These are phyloP conservation scores for Calameuta filiformis DNA, from an alignment of 2,888 invertebrate species.

Conservation along the genomic window DNA sequence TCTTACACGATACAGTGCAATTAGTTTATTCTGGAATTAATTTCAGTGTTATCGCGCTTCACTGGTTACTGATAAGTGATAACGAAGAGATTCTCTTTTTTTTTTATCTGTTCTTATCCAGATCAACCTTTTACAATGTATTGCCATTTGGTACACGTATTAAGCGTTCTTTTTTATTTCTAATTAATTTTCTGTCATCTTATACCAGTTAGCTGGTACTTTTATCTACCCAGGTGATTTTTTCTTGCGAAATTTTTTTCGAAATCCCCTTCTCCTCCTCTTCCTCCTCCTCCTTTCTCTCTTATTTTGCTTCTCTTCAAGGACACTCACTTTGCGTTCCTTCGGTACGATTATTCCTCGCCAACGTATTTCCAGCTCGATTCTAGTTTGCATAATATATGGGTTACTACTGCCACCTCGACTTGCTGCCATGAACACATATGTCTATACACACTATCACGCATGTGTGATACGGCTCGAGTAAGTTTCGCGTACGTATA, in stretches of 20 bases:
- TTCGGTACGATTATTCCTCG: neutral
- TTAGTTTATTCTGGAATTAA: no score
- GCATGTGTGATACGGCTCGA: constrained; percentile 2
- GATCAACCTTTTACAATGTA: neutral
- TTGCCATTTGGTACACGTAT: no score
- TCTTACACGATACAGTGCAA: neutral
- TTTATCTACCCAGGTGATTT: neutral
- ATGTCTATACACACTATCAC: neutral
- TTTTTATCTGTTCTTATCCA: neutral
- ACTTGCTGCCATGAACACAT: constrained; percentile 9
- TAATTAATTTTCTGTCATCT: neutral
- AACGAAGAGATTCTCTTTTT: neutral
- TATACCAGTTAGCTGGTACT: neutral
- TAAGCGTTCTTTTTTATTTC: neutral
- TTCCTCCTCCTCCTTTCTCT: neutral
- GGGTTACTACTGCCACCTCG: constrained; percentile 22
- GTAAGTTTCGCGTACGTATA: neutral
- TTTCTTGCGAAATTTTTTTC: neutral
- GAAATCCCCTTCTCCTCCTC: no score
- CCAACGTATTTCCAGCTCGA: neutral
- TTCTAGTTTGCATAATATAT: constrained; percentile 27
- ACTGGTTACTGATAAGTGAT: neutral
- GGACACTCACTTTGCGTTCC: neutral
- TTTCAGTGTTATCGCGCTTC: no score
- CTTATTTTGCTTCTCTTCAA: neutral